These are phyloP conservation scores for Syndactyla subalaris DNA, from an alignment of 2,797 vertebrate genomes.

Conservation along the genomic window DNA sequence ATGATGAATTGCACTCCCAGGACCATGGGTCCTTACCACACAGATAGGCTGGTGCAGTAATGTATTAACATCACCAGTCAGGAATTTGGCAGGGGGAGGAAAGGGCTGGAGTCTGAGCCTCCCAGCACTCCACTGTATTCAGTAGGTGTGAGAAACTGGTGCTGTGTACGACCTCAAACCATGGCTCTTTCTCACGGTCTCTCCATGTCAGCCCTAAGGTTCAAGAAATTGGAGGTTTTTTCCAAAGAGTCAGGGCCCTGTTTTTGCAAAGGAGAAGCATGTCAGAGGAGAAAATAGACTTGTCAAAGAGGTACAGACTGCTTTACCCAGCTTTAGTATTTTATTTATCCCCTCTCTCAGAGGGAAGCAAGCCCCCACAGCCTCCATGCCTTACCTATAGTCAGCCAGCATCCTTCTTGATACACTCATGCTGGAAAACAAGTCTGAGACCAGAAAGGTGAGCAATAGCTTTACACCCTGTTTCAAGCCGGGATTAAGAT, in stretches of 20 bases:
- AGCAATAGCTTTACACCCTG: background rate
- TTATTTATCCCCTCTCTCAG: background rate
- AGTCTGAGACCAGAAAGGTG: background rate
- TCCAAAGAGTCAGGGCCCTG: background rate
- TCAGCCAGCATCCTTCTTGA: background rate
- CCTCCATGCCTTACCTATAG: background rate
- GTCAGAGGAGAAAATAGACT: background rate
- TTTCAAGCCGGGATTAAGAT: background rate
- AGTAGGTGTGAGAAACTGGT: constrained; percentile 53
- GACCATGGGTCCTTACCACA: background rate
- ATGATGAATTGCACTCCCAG: constrained; percentile 23
- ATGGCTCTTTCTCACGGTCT: background rate
- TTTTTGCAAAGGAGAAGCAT: background rate
- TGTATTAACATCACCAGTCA: constrained; percentile 41
- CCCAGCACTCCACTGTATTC: background rate
- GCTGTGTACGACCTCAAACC: fast-evolving
- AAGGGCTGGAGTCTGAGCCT: background rate
- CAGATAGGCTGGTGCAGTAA: constrained; percentile 23
- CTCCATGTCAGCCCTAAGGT: background rate
- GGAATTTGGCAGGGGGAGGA: constrained; percentile 26
- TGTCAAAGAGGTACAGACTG: background rate
- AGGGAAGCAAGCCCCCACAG: background rate
- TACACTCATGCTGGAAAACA: background rate
- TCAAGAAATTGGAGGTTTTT: background rate
- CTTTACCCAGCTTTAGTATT: background rate